These are phyloP conservation scores for Ceramica pisi DNA, from an alignment of 2,888 invertebrate genomes.

Conservation along the genomic window DNA sequence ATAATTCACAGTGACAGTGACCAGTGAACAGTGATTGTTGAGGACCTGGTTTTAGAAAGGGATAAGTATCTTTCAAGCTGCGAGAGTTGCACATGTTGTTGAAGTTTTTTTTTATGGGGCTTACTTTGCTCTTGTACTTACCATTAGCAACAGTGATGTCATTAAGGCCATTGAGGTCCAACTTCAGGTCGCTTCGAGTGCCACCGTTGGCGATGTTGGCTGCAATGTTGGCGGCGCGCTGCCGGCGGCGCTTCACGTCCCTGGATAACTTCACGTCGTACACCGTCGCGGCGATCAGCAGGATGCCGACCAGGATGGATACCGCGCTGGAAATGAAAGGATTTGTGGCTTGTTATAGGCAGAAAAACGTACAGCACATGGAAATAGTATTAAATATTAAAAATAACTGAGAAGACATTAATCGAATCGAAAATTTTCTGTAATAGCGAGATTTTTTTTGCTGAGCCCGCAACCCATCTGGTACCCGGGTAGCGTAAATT, in stretches of 20 bases:
- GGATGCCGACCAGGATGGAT: slow-evolving; percentile 77
- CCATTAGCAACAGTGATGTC: slow-evolving; percentile 82
- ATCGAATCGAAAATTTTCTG: too few species aligned
- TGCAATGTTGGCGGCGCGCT: slow-evolving; percentile 81
- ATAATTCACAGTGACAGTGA: too few species aligned
- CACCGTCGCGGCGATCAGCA: slow-evolving; percentile 92
- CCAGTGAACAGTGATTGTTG: too few species aligned
- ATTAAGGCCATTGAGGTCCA: slow-evolving; percentile 87
- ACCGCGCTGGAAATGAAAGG: slow-evolving; percentile 77
- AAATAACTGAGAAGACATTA: background rate
- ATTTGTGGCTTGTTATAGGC: background rate
- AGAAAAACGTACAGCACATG: background rate
- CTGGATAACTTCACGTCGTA: slow-evolving; percentile 92
- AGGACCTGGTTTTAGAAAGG: too few species aligned
- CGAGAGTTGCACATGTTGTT: too few species aligned
- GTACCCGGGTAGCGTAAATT: too few species aligned
- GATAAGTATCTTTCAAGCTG: too few species aligned
- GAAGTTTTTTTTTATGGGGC: too few species aligned
- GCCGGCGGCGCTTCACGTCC: slow-evolving; percentile 79
- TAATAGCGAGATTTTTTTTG: too few species aligned
- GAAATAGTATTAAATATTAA: background rate
- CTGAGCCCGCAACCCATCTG: too few species aligned
- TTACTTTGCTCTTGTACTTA: slow-evolving; percentile 42
- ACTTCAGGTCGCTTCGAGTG: slow-evolving; percentile 79
- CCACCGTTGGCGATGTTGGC: slow-evolving; percentile 75